Evolutionary conservation across 2,888 invertebrate genomes (phyloP), one percentile per base, ranked within the genome.

Genomic region (Aspidiotus destructor): DNA sequence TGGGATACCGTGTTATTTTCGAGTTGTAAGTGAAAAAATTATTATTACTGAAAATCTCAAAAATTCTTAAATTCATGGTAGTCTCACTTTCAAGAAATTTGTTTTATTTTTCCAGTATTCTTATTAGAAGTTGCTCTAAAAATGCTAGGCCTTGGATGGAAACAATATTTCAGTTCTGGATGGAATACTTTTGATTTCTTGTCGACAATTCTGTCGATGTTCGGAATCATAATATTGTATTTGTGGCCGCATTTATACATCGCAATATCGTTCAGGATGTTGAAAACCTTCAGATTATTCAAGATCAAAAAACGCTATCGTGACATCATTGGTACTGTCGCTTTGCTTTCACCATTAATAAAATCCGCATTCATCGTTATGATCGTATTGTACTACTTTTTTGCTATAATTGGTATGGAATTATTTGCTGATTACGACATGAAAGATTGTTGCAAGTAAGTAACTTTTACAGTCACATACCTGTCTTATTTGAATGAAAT

Each of bases 401-500:
- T 91, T 79, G 89, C 91, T 5, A 88, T 93, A 73, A 84, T 92
- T 74, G 92, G 91, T 64, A 92, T 92, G 91, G 93, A 92, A 77
- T 78, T 90, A 28, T 92, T 92, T 77, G 83, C 88, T 0, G 81
- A 83, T 0, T 84, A 85, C 73, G 84, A 88, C 74, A 82, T 92
- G 76, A 82, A 80, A 73, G 88, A 92, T 77, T 92, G 92, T 78
- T 92, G 92, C 80, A 82, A 84, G 89, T 90, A 78, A 80, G 86
- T 83, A 28, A 28, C 28, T 28, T 28, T 28, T 28, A 5, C 5
- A 40, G 57, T 62, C 42, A 11, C 11, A 60, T 44, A 44, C 42
- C 15, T 48, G 16, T 1, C 16, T n/a, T n/a, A n/a, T n/a, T n/a
- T n/a, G n/a, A n/a, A n/a, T n/a, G n/a, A 28, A 28, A 28, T 28